Evolutionary conservation across 2,113 vertebrate genomes (phyloP).

Genomic region (Solea senegalensis): DNA sequence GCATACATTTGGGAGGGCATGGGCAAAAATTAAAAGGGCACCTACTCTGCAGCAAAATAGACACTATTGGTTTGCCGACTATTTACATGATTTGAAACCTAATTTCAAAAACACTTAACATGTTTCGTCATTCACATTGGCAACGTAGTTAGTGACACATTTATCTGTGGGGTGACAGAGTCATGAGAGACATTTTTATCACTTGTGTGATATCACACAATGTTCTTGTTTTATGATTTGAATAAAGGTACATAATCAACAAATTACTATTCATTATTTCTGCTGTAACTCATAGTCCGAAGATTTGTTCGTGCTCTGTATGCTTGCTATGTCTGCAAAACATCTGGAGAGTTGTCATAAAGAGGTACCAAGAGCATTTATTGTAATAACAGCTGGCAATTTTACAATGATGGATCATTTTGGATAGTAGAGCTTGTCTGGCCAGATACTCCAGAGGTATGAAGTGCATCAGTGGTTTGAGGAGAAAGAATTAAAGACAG

Average conservation of each 20-base stretch:
- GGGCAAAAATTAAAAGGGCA: too few species aligned
- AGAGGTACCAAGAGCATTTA: conserved; percentile 55
- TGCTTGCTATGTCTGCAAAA: conserved; percentile 40
- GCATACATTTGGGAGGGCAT: too few species aligned
- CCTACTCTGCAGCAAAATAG: too few species aligned
- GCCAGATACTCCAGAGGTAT: conserved; percentile 49
- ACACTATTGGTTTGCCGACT: too few species aligned
- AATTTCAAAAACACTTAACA: neutral
- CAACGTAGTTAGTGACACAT: too few species aligned
- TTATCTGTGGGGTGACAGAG: too few species aligned
- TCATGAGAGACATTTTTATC: too few species aligned
- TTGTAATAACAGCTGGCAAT: conserved; percentile 62
- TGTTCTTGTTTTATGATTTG: conserved; percentile 5
- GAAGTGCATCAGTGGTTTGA: conserved; percentile 48
- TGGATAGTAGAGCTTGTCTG: conserved; percentile 40
- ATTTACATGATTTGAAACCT: too few species aligned
- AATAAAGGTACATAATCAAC: neutral
- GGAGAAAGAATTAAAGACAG: conserved; percentile 25
- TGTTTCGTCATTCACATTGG: too few species aligned
- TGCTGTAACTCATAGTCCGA: conserved; percentile 18
- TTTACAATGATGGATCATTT: conserved; percentile 60
- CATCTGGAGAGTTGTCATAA: conserved; percentile 56
- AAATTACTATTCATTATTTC: conserved; percentile 13
- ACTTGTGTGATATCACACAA: too few species aligned
- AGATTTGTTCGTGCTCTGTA: conserved; percentile 29